phyloP scores from a whole-genome alignment of 2,113 vertebrate genomes.

The Nerophis ophidion region DNA sequence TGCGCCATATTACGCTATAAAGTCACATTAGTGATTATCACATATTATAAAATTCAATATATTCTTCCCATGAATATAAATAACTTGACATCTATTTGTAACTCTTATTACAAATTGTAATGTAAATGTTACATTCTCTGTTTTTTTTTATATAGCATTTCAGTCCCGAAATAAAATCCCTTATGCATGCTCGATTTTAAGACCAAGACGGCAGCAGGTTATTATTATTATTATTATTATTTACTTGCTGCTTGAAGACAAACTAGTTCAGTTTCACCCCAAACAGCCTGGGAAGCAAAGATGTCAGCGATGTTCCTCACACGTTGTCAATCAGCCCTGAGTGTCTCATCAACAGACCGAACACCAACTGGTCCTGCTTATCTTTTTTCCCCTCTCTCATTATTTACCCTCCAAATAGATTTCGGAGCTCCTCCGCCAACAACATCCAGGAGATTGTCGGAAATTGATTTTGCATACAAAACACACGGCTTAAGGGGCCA shows the following conservation, averaged over 20 bases:
- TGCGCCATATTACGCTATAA: conserved; percentile 11
- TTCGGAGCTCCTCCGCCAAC: conserved; percentile 5
- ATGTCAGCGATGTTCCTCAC: conserved; percentile 22
- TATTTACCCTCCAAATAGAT: conserved; percentile 43
- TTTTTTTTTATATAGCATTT: conserved; percentile 75
- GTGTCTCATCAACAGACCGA: conserved; percentile 32
- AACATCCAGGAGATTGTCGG: conserved; percentile 17
- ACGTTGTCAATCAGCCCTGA: conserved; percentile 32
- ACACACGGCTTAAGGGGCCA: conserved; percentile 3
- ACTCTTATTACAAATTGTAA: conserved; percentile 40
- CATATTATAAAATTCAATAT: conserved; percentile 16
- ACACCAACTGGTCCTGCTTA: conserved; percentile 37
- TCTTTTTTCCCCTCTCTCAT: conserved; percentile 12
- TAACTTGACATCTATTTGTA: conserved; percentile 41
- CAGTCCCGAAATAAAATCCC: conserved; percentile 56
- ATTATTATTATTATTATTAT: not conserved
- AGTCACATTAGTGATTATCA: conserved; percentile 8
- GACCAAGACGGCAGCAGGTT: conserved; percentile 7
- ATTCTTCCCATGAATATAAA: conserved; percentile 15
- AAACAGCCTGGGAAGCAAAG: conserved; percentile 28
- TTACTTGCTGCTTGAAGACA: conserved; percentile 18
- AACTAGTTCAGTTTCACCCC: conserved; percentile 16
- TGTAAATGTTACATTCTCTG: conserved; percentile 53
- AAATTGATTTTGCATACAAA: conserved; percentile 28
- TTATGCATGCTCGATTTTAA: conserved; percentile 42